Base-by-base conservation (phyloP, 2,797 vertebrate genomes). In the Sebastes minor region DNA sequence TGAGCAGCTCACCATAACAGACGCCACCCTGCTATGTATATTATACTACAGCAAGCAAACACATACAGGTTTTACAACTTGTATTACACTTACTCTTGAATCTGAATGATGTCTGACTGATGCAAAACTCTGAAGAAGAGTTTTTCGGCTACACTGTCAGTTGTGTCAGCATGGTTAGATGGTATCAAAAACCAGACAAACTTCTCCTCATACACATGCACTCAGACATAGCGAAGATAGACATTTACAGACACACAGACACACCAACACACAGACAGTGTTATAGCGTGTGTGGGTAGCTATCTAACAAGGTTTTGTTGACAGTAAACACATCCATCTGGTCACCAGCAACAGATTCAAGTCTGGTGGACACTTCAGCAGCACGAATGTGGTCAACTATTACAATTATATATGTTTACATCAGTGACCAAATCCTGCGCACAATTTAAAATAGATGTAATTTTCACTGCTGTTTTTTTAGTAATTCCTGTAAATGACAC, bases 251-350 rank as follows among this genome's bases (percentile, higher is more conserved):
- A 84, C 84, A 75, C 73, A 73, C 72, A 83, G 69, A 84, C 84
- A 78, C 73, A 71, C 72, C 53, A 71, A 77, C 74, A 82, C 73
- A 74, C 71, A 73, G 71, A 78, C 76, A 64, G 90, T 74, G 84
- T 77, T 87, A 64, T 32, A 81, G 74, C 61, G 14, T 74, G 86
- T 86, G 90, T 88, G 86, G 88, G 83, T 76, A 91, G 92, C 85
- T 71, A 91, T 83, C 88, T 92, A 93, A 93, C 91, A 92, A 89
- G 94, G 92, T 93, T 92, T 72, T 91, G 90, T 91, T 94, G 92
- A 92, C 91, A 89, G 90, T 91, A 91, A 92, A 95, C 91, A 92
- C 77, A 79, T 92, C 93, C 91, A 92, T 94, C 93, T 95, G 94
- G 92, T 94, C 86, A 88, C 81, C 82, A 69, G 85, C 84, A 91